Evolutionary conservation across 2,888 invertebrate genomes (phyloP), one percentile per base, ranked within the genome.

Genomic region (Limnephilus marmoratus): DNA sequence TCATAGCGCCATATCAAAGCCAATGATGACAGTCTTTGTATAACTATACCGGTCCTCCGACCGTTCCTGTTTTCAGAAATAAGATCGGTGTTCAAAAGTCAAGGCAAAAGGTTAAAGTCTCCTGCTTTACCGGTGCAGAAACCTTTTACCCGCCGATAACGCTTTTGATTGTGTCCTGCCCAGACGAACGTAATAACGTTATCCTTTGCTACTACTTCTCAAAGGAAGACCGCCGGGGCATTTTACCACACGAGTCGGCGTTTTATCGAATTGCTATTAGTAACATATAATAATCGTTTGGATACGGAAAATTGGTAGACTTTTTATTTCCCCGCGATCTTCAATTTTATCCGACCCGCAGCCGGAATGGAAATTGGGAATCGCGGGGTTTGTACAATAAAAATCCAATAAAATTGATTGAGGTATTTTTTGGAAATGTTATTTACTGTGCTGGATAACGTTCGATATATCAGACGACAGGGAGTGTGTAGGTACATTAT

Each of bases 81-180:
- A 68, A 68, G 24, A 68, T 68, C 68, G 68, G 68, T n/a, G 68
- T n/a, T 68, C 68, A 9, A 24, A 68, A 68, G 68, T 9, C 68
- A 68, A 68, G n/a, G n/a, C 9, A 68, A 68, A 68, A 68, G 24
- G 68, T 68, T 68, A n/a, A 68, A 68, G 24, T 68, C 24, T 68
- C 68, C 24, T 68, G 24, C 68, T 68, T 18, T 68, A 68, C 9
- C 24, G 68, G 68, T 37, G 37, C 18, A 9, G 24, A 53, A 82
- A 83, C 81, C 86, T 34, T 85, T 90, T 92, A 90, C 86, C 90
- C 86, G 80, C 88, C 80, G 91, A 92, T 91, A 92, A 92, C 85
- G 53, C 83, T 89, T 85, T 45, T 92, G 92, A 90, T 92, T 91
- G 83, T 53, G 88, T 45, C 81, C 82, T 88, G 82, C 49, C 12